Evolutionary conservation across 2,113 vertebrate genomes (phyloP).

Genomic region (Mobula hypostoma): DNA sequence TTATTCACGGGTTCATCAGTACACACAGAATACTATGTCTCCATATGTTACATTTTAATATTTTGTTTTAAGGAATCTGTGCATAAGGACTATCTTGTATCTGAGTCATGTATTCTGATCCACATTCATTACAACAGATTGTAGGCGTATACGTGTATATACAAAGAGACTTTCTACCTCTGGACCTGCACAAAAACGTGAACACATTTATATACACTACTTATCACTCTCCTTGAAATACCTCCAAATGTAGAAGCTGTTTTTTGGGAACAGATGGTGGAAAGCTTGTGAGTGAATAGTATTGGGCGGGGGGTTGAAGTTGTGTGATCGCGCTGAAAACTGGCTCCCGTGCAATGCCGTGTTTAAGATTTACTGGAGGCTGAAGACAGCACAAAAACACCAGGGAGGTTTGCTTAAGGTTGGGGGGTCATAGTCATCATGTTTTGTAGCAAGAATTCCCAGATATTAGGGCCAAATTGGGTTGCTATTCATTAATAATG

Average conservation of each 20-base stretch:
- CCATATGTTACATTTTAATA: slow-evolving; percentile 17
- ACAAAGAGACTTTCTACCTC: slow-evolving; percentile 21
- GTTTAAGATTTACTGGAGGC: slow-evolving; percentile 40
- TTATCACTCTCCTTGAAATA: slow-evolving; percentile 31
- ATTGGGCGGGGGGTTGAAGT: not conserved
- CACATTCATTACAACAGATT: slow-evolving; percentile 17
- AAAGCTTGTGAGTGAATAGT: slow-evolving; percentile 38
- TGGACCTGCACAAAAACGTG: not conserved
- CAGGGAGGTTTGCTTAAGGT: slow-evolving; percentile 53
- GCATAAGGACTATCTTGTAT: not conserved
- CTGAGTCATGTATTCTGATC: not conserved
- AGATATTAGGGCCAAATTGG: slow-evolving; percentile 73
- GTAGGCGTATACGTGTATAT: slow-evolving; percentile 10
- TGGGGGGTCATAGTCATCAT: slow-evolving; percentile 59
- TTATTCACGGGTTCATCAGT: not conserved
- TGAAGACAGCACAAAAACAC: slow-evolving; percentile 47
- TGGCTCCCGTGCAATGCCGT: slow-evolving; percentile 36
- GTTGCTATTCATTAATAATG: slow-evolving; percentile 80
- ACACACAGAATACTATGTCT: not conserved
- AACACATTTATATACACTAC: slow-evolving; percentile 20
- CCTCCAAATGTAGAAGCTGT: slow-evolving; percentile 27
- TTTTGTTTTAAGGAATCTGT: slow-evolving; percentile 6
- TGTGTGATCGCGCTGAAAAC: slow-evolving; percentile 10
- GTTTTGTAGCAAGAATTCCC: slow-evolving; percentile 58
- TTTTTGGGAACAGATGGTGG: slow-evolving; percentile 43